Evolutionary conservation across 2,888 invertebrate species (phyloP), one percentile per base, ranked within the genome.

Genomic region (Plebejus anna): DNA sequence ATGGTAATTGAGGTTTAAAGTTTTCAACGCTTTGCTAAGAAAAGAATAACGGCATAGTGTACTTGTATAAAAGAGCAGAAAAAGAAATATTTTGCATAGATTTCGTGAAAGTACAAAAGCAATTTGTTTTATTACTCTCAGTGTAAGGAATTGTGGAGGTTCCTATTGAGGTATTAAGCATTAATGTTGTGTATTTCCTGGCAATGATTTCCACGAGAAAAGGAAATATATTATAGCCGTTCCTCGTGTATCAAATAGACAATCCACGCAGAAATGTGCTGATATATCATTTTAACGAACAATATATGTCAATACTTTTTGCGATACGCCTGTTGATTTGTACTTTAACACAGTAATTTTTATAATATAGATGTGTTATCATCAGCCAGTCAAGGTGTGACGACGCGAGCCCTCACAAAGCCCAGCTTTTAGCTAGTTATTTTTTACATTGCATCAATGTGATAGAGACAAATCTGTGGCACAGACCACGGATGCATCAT

Each of bases 151-250:
- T 66, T 13, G 66, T 66, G 66, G 2, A 66, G 32, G 32, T 66
- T 66, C 36, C 32, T 11, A 32, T 66, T 66, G 66, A 66, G 66
- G 32, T 66, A 66, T 66, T 36, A 66, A 13, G 66, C 66, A 66
- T 32, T 66, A 32, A 66, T 66, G 66, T 66, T 32, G 36, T 36
- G 36, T 66, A 66, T 36, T 66, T 66, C 66, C 66, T 66, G 32
- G 32, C 13, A 36, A 66, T 66, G 66, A 66, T 66, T 66, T 66
- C 32, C 66, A 32, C 32, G 22, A 16, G 66, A 32, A 66, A 32
- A 66, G 32, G 13, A 36, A 66, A 66, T 36, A 36, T 4, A 66
- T 9, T 9, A 16, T 32, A 32, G 16, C 32, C 13, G 5, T 66
- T 66, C 32, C 66, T 28, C 28, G 61, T 16, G 66, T 66, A 66